Evolutionary conservation across 2,888 invertebrate species (phyloP).

Genomic region (Vannuccia rotundouncinata): DNA sequence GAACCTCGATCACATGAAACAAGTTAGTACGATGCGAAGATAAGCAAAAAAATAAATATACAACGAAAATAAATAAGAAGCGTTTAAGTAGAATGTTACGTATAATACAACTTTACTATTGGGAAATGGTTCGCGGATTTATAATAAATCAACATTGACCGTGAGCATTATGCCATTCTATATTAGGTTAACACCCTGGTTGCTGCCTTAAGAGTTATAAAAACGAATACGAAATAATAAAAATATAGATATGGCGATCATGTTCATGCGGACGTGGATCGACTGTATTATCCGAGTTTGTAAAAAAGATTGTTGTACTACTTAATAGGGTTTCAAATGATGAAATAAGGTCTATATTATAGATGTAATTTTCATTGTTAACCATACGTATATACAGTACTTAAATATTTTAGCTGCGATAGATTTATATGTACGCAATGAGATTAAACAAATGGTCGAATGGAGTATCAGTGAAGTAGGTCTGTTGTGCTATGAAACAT

Average conservation of each 20-base stretch:
- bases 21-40: neutral
- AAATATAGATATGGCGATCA: conserved; percentile 19
- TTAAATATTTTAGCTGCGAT: conserved; percentile 9
- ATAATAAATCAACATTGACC: neutral
- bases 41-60: neutral
- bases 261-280: conserved; percentile 15
- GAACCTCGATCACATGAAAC: conserved; percentile 19
- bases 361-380: neutral
- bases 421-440: conserved; percentile 11
- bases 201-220: conserved; percentile 6
- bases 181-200: neutral
- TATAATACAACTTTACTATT: neutral
- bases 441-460: conserved; percentile 1
- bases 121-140: neutral
- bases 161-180: neutral
- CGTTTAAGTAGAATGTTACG: neutral
- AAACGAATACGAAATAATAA: conserved; percentile 3
- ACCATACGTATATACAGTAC: conserved; percentile 9
- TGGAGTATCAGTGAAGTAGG: conserved; percentile 15
- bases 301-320: neutral
- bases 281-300: neutral
- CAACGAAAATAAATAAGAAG: neutral
- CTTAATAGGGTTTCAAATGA: neutral
- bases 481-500: conserved; percentile 6
- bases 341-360: neutral